Evolutionary conservation across 2,888 invertebrate genomes (phyloP), one percentile per base, ranked within the genome.

Genomic region (Hyppa rectilinea): DNA sequence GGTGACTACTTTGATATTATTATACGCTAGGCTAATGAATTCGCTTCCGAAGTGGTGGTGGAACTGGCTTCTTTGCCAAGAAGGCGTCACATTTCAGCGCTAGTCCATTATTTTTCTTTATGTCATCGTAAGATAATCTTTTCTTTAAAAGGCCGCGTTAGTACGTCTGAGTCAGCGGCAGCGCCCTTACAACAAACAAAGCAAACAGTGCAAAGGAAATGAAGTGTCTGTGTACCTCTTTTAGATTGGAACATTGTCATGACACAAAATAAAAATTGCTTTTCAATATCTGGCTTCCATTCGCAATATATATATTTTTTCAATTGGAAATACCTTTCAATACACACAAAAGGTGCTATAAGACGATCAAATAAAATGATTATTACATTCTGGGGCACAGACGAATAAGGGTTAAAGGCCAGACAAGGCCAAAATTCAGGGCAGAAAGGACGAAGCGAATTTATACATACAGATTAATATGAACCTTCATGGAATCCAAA

Each of bases 91-190:
- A 56, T 81, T 77, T 56, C 62, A 53, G 17, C 31, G 17, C n/a
- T 20, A 20, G 29, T 62, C 1, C 7, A 63, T 59, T 62, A 67
- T 59, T 62, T 62, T 53, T 29, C 52, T 65, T 59, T 62, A 58
- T 65, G 77, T 71, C 59, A 66, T 81, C 36, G 62, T 36, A 65
- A 71, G 49, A 71, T 81, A 61, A 67, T 81, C 31, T 64, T 38
- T 49, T 45, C 50, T 77, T 77, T 76, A 49, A 49, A 38, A 9
- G 63, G 43, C 60, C 29, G 53, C 50, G 43, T n/a, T n/a, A n/a
- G n/a, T 17, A 50, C 45, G 60, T 47, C 17, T 52, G 65, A 60
- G 59, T 43, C 62, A 56, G 66, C 66, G 59, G 36, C 62, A 56
- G 66, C 66, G 34, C 26, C 58, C 43, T 50, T 17, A 59, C 52